Evolutionary conservation across 1,140 invertebrate genomes (phyloP).

Genomic region (Delia radicum): DNA sequence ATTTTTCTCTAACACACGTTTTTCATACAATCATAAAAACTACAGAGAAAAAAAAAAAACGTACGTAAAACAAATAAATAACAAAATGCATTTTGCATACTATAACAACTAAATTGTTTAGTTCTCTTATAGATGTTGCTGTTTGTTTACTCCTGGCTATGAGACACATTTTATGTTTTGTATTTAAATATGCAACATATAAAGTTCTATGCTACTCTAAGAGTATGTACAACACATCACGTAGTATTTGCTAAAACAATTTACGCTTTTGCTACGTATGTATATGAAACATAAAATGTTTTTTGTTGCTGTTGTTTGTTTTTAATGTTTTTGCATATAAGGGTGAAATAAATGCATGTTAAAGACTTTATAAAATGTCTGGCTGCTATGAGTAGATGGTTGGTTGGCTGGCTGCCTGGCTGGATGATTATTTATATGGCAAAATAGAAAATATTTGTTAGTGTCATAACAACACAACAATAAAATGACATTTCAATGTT

Average conservation of each 20-base stretch:
- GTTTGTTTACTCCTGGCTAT: not conserved
- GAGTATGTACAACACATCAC: not conserved
- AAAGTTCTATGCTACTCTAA: too few species aligned
- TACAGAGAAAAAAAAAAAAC: not conserved
- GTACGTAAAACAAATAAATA: not conserved
- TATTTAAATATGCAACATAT: not conserved
- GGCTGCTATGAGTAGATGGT: too few species aligned
- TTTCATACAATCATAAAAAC: not conserved
- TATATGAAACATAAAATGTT: not conserved
- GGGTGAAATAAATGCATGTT: not conserved
- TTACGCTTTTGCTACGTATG: not conserved
- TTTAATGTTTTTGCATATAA: not conserved
- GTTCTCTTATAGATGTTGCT: not conserved
- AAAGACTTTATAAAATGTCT: not conserved
- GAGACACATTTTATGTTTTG: not conserved
- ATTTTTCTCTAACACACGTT: not conserved
- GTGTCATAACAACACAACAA: too few species aligned
- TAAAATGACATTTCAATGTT: too few species aligned
- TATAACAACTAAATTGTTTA: not conserved
- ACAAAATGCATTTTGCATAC: not conserved
- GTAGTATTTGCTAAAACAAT: conserved; percentile 1
- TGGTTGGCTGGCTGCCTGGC: too few species aligned
- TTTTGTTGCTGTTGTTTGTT: too few species aligned
- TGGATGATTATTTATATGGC: too few species aligned
- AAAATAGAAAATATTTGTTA: too few species aligned